These are phyloP conservation scores for Phragmatobia fuliginosa DNA, from an alignment of 2,888 invertebrate species.

Conservation along the genomic window DNA sequence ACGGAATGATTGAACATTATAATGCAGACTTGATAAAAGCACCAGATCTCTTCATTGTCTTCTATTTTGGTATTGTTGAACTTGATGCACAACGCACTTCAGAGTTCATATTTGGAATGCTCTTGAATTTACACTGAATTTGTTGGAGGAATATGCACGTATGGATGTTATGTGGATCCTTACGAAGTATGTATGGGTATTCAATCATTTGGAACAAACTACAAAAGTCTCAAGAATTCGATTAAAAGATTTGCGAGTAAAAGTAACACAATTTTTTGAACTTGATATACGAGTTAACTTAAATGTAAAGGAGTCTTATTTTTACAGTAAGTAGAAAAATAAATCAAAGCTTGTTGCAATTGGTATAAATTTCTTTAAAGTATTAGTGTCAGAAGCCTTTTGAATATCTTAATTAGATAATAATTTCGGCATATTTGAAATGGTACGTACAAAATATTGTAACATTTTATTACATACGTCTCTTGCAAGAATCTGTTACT, in stretches of 20 bases:
- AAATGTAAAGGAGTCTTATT: background rate
- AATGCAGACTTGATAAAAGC: constrained; percentile 19
- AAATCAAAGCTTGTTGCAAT: background rate
- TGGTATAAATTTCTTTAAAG: background rate
- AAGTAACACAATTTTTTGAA: too few relatives aligned
- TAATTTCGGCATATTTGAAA: background rate
- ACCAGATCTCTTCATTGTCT: constrained; percentile 32
- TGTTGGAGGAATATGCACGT: background rate
- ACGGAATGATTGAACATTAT: background rate
- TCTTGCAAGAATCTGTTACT: constrained; percentile 37
- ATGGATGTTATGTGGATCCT: background rate
- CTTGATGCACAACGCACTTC: constrained; percentile 43
- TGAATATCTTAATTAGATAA: background rate
- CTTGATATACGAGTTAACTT: too few relatives aligned
- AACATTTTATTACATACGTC: constrained; percentile 27
- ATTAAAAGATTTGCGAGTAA: too few relatives aligned
- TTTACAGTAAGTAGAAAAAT: background rate
- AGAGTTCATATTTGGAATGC: constrained; percentile 38
- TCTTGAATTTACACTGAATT: constrained; percentile 34
- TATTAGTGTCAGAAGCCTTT: background rate
- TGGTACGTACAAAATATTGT: background rate
- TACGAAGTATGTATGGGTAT: too few relatives aligned
- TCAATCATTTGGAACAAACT: too few relatives aligned
- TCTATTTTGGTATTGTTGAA: constrained; percentile 31
- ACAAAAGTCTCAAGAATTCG: background rate